Base-by-base conservation (phyloP, 2,797 vertebrate species). In the Oreochromis mossambicus region DNA sequence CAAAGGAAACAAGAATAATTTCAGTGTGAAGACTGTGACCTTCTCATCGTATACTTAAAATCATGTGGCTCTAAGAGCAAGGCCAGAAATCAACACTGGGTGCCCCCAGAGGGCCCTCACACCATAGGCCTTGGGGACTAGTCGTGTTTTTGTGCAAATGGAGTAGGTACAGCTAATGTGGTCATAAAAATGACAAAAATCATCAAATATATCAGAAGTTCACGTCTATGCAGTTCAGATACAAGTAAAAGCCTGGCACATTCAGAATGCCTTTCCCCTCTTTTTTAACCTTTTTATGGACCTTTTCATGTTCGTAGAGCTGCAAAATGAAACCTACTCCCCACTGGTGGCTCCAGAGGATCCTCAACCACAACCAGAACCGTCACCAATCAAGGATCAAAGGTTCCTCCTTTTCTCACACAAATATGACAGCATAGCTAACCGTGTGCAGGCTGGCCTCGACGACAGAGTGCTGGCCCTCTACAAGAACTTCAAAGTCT, bases 111-210 rank as follows among this genome's bases (percentile, higher is more conserved):
- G 9, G 54, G 54, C 14, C 26, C 54, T 56, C 54, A 9, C 54
- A 0, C 13, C 54, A 15, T 0, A 1, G 54, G 24, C 29, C 26
- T 56, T 24, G 54, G 46, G 46, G 46, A 50, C 46, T 50, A 8
- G 4, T 19, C 19, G 17, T 50, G 48, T 50, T 50, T 48, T 48
- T 17, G 46, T 48, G 46, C 46, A 48, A 17, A 8, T 48, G 46
- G 29, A 55, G 26, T 55, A 55, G 24, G 24, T 15, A 29, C 14
- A 56, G 54, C 54, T 55, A 26, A 55, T 3, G 52, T 55, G 24
- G 12, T 55, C 13, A 55, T 55, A 1, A 3, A 24, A 14, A 55
- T 26, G 26, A 26, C 26, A 26, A 26, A 26, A 26, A 26, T 26
- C 26, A 26, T 26, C 26, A 26, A 26, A 26, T 26, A 26, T 26